phyloP scores from a whole-genome alignment of 1,140 invertebrate genomes.

The Geopemphigus sp. region DNA sequence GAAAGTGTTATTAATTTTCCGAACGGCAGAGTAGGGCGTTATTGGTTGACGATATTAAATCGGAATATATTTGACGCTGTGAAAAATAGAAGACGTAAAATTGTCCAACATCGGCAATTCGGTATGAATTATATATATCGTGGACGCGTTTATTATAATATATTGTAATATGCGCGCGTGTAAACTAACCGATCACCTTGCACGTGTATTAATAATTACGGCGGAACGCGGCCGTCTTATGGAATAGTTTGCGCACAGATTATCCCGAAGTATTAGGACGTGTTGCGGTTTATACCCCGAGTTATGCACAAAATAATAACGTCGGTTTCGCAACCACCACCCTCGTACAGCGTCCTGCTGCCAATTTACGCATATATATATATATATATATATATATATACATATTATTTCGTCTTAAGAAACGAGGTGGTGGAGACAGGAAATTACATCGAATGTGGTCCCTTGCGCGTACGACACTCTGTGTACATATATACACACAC shows the following conservation, averaged over 20 bases:
- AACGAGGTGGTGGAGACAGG: neutral
- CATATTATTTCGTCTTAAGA: neutral
- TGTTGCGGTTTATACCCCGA: slow-evolving; percentile 21
- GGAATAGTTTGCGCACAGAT: slow-evolving; percentile 12
- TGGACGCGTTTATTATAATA: too few species aligned
- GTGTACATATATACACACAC: neutral
- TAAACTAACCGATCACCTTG: neutral
- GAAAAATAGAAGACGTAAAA: too few species aligned
- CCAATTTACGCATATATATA: too few species aligned
- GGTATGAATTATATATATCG: too few species aligned
- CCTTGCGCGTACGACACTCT: neutral
- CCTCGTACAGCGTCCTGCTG: neutral
- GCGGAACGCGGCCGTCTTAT: neutral
- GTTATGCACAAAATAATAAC: slow-evolving; percentile 41
- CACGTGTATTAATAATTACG: slow-evolving; percentile 21
- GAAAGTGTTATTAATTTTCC: neutral
- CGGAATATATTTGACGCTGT: too few species aligned
- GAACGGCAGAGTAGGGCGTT: too few species aligned
- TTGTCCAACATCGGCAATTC: too few species aligned
- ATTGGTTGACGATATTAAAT: too few species aligned
- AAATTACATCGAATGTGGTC: neutral
- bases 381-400: too few species aligned
- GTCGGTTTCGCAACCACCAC: slow-evolving; percentile 23
- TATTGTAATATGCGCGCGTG: too few species aligned
- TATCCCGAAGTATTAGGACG: slow-evolving; percentile 21